A percentile compares a stretch with the other conserved stretches of the same genome.
Evolutionary conservation across 2,113 vertebrate genomes (phyloP).

Genomic region (Suncus etruscus): DNA sequence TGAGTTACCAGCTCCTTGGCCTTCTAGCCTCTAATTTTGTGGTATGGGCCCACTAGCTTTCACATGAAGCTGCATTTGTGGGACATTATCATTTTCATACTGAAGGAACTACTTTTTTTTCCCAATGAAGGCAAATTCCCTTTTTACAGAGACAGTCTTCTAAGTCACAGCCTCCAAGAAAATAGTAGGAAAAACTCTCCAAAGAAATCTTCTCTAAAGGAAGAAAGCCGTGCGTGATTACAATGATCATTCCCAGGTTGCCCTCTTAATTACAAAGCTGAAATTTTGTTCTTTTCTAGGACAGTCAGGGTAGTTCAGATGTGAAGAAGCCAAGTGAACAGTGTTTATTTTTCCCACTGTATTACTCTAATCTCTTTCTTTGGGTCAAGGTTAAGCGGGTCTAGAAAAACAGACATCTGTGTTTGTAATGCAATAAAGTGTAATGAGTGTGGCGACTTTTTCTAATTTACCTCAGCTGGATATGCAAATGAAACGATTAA

Average conservation of each 20-base stretch:
- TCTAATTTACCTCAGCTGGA: slow-evolving; percentile 80
- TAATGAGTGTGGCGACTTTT: slow-evolving; percentile 72
- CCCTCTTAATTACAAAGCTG: slow-evolving; percentile 52
- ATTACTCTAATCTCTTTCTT: slow-evolving; percentile 65
- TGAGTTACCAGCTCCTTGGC: background rate
- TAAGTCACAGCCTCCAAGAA: background rate
- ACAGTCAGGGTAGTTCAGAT: slow-evolving; percentile 49
- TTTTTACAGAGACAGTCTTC: slow-evolving; percentile 2
- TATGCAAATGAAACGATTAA: slow-evolving; percentile 82
- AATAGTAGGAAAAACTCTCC: background rate
- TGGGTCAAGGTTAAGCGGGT: slow-evolving; percentile 68
- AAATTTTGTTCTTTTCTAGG: background rate
- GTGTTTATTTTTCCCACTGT: slow-evolving; percentile 35
- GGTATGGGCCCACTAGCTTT: background rate
- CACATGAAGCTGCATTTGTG: background rate
- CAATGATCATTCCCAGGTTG: background rate
- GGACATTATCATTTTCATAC: background rate
- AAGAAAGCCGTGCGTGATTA: slow-evolving; percentile 24
- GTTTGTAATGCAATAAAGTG: slow-evolving; percentile 76
- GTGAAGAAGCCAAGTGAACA: slow-evolving; percentile 51
- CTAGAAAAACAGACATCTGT: slow-evolving; percentile 78
- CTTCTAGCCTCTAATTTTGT: background rate
- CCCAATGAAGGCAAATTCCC: background rate
- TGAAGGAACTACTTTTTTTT: slow-evolving; percentile 24
- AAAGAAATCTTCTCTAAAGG: background rate